Evolutionary conservation across 2,797 vertebrate species (phyloP).

Genomic region (Esox masquinongy): DNA sequence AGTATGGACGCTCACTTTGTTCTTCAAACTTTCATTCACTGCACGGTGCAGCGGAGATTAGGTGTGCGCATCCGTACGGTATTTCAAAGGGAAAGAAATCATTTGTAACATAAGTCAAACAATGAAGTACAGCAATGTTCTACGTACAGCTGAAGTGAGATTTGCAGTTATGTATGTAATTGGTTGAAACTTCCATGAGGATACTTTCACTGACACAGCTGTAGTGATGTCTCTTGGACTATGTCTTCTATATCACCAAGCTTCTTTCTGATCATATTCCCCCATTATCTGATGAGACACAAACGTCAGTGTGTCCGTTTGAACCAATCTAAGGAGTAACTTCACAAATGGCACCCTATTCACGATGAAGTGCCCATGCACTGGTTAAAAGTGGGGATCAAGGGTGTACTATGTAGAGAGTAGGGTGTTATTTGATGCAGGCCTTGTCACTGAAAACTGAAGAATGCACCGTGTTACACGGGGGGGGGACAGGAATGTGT

Average conservation of each 20-base stretch:
- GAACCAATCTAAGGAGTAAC: neutral
- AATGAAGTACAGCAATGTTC: neutral
- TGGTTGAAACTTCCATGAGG: neutral
- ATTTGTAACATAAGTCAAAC: neutral
- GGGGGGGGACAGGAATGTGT: constrained; percentile 24
- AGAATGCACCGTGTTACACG: neutral
- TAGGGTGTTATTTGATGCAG: neutral
- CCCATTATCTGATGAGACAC: neutral
- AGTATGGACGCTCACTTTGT: neutral
- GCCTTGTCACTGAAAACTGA: neutral
- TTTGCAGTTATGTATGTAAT: neutral
- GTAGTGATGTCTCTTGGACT: neutral
- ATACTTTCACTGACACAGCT: neutral
- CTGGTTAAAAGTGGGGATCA: too few species aligned
- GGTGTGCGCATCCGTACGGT: neutral
- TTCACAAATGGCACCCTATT: neutral
- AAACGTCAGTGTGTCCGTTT: neutral
- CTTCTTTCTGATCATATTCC: neutral
- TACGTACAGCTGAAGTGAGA: neutral
- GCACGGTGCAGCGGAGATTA: neutral
- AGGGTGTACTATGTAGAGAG: neutral
- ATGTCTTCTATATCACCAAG: neutral
- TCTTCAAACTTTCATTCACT: neutral
- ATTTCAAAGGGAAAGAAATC: neutral
- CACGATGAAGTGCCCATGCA: too few species aligned